Evolutionary conservation across 2,113 vertebrate species (phyloP).

Genomic region (Heterotis niloticus): DNA sequence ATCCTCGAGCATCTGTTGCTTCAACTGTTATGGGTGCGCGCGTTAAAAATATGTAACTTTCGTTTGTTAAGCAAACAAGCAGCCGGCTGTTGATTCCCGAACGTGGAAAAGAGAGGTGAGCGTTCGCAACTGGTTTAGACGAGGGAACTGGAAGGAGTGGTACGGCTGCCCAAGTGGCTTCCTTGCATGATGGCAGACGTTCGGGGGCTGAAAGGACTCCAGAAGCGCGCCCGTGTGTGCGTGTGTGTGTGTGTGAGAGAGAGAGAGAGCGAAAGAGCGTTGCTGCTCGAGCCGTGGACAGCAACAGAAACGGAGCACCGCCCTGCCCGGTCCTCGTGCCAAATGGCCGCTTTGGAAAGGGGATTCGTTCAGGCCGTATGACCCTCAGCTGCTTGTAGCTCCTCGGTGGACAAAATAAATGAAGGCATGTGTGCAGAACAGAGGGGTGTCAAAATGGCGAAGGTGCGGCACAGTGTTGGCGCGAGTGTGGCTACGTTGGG

Average conservation of each 20-base stretch:
- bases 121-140: not conserved
- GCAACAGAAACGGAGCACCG: too few species aligned
- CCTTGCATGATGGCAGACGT: not conserved
- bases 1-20: constrained; percentile 38
- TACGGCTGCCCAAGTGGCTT: not conserved
- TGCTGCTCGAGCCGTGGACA: not conserved
- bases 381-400: not conserved
- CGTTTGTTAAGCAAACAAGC: too few species aligned
- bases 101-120: not conserved
- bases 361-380: too few species aligned
- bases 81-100: not conserved
- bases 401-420: not conserved
- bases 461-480: constrained; percentile 42
- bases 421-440: not conserved
- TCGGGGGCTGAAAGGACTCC: not conserved
- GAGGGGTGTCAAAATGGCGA: not conserved
- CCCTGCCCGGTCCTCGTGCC: not conserved
- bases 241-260: not conserved
- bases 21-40: too few species aligned
- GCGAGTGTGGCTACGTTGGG: constrained; percentile 22
- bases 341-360: not conserved
- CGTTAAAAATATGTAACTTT: too few species aligned
- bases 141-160: not conserved
- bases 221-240: not conserved
- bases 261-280: not conserved